Percentiles rank a stretch among this genome's conserved stretches.
Evolutionary conservation across 1,140 invertebrate genomes (phyloP).

Genomic region (Mycetomoellerius zeteki): DNA sequence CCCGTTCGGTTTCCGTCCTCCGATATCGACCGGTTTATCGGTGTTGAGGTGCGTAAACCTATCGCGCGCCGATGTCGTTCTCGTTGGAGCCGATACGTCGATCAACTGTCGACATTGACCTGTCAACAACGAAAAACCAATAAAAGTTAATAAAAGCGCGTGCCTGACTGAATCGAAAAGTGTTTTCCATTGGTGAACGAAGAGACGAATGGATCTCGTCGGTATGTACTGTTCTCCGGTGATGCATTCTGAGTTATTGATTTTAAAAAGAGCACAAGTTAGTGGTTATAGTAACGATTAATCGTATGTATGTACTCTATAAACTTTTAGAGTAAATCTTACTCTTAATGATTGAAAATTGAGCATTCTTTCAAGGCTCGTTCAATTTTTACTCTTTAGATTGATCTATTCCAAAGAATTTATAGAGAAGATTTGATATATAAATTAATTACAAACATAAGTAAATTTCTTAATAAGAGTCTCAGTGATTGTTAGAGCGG

Average conservation of each 20-base stretch:
- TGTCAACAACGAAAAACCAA: background rate
- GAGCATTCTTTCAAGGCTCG: no score
- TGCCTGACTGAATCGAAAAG: background rate
- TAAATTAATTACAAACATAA: background rate
- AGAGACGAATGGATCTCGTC: conserved; percentile 19
- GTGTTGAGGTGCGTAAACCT: conserved; percentile 58
- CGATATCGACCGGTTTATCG: conserved; percentile 33
- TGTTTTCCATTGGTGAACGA: background rate
- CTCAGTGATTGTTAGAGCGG: no score
- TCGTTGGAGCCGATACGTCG: conserved; percentile 21
- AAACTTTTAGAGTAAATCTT: no score
- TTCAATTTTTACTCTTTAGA: no score
- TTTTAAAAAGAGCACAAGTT: background rate
- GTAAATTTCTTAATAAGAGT: no score
- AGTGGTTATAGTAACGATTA: background rate
- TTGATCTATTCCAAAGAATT: no score
- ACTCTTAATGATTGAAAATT: no score
- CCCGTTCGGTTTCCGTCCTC: background rate
- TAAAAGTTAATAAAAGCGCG: conserved; percentile 49
- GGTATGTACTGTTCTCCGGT: background rate
- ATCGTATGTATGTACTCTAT: background rate
- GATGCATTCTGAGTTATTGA: background rate
- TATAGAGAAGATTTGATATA: background rate
- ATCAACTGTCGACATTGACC: conserved; percentile 43
- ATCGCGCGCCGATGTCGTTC: conserved; percentile 30